Percentiles rank a stretch among this genome's conserved stretches.
These are phyloP conservation scores for Torymus aiolomorphi DNA, from an alignment of 2,888 invertebrate genomes.

Conservation along the genomic window DNA sequence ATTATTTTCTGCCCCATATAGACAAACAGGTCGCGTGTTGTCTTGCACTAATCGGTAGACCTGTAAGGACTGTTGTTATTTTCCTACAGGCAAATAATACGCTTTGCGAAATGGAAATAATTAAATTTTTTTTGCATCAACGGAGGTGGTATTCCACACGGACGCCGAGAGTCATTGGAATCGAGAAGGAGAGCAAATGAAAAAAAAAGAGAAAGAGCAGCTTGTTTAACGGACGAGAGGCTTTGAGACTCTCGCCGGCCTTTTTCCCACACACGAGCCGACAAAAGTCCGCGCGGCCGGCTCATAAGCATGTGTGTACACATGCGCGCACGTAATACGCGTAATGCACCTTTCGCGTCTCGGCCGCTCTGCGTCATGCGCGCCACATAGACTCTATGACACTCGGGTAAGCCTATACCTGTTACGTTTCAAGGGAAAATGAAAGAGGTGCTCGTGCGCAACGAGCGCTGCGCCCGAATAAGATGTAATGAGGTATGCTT, in stretches of 20 bases:
- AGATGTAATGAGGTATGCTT: not conserved
- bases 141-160: no score
- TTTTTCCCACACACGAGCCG: slow-evolving; percentile 34
- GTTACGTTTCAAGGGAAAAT: not conserved
- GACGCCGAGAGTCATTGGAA: no score
- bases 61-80: no score
- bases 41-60: no score
- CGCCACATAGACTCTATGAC: not conserved
- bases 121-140: no score
- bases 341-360: slow-evolving; percentile 20
- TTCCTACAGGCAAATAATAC: no score
- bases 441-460: not conserved
- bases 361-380: slow-evolving; percentile 6
- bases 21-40: no score
- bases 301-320: not conserved
- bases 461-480: not conserved
- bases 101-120: no score
- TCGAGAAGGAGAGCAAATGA: no score
- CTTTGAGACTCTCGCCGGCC: not conserved
- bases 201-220: no score
- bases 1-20: no score
- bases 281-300: not conserved
- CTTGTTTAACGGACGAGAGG: no score
- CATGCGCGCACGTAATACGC: not conserved
- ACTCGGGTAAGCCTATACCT: not conserved